Percentiles rank a stretch among this genome's conserved stretches.
Evolutionary conservation across 2,888 invertebrate species (phyloP).

Genomic region (Geotrupes spiniger): DNA sequence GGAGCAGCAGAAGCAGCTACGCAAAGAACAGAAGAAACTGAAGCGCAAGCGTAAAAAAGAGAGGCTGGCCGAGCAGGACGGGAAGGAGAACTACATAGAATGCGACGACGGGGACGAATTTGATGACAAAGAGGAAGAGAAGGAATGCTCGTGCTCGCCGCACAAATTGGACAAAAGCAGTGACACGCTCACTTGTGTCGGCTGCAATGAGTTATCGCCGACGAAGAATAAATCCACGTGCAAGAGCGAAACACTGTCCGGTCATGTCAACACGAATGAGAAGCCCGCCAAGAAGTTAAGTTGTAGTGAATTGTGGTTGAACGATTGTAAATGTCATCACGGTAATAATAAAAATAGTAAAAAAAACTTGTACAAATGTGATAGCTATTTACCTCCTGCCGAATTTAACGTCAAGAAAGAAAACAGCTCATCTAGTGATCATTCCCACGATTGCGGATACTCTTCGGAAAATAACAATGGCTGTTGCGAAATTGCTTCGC

Average conservation of each 20-base stretch:
- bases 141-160: conserved; percentile 26
- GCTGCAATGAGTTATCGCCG: conserved; percentile 25
- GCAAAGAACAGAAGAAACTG: conserved; percentile 84
- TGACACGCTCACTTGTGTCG: conserved; percentile 35
- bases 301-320: conserved; percentile 38
- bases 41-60: conserved; percentile 74
- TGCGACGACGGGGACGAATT: conserved; percentile 39
- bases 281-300: neutral
- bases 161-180: conserved; percentile 32
- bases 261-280: neutral
- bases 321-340: conserved; percentile 39
- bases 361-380: conserved; percentile 36
- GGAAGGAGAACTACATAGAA: conserved; percentile 42
- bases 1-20: conserved; percentile 78
- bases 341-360: conserved; percentile 25
- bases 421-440: conserved; percentile 63
- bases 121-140: conserved; percentile 24
- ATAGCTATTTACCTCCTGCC: conserved; percentile 30
- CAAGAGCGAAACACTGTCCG: conserved; percentile 10
- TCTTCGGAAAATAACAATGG: conserved; percentile 81
- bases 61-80: conserved; percentile 53
- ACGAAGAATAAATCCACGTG: conserved; percentile 15
- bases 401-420: conserved; percentile 49
- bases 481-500: conserved; percentile 64
- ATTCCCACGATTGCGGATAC: conserved; percentile 83